Evolutionary conservation across 2,888 invertebrate species (phyloP).

Genomic region (Sinohyriopsis cumingii): DNA sequence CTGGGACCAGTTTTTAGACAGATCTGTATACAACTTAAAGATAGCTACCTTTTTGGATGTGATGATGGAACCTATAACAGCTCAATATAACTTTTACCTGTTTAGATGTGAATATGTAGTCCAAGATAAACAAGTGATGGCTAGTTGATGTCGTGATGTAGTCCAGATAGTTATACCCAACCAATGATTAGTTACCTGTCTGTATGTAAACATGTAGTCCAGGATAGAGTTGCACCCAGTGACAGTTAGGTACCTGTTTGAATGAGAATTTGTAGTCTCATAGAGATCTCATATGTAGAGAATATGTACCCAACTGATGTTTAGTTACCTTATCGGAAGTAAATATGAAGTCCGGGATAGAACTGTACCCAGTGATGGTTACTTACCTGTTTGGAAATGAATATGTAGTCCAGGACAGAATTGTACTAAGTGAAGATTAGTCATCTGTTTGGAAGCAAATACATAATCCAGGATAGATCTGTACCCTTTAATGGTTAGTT

Average conservation of each 20-base stretch:
- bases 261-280: conserved; percentile 99
- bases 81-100: conserved; percentile 80
- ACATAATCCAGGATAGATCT: too few relatives aligned
- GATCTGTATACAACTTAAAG: too few relatives aligned
- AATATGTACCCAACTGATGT: too few relatives aligned
- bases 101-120: conserved; percentile 99
- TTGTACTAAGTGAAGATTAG: too few relatives aligned
- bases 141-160: background rate
- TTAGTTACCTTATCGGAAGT: too few relatives aligned
- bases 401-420: too few relatives aligned
- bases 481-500: too few relatives aligned
- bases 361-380: too few relatives aligned
- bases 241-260: conserved; percentile 98
- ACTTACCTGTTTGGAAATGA: too few relatives aligned
- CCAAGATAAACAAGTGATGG: conserved; percentile 79
- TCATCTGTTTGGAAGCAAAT: too few relatives aligned
- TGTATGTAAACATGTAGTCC: conserved; percentile 99
- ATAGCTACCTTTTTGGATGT: background rate
- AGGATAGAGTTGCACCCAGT: conserved; percentile 99
- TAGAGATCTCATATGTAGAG: too few relatives aligned
- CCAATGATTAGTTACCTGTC: conserved; percentile 82
- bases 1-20: conserved; percentile 83
- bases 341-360: too few relatives aligned
- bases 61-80: background rate
- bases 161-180: background rate